A percentile compares a stretch with the other conserved stretches of the same genome.
Evolutionary conservation across 2,797 vertebrate genomes (phyloP).

Genomic region (Mus caroli): DNA sequence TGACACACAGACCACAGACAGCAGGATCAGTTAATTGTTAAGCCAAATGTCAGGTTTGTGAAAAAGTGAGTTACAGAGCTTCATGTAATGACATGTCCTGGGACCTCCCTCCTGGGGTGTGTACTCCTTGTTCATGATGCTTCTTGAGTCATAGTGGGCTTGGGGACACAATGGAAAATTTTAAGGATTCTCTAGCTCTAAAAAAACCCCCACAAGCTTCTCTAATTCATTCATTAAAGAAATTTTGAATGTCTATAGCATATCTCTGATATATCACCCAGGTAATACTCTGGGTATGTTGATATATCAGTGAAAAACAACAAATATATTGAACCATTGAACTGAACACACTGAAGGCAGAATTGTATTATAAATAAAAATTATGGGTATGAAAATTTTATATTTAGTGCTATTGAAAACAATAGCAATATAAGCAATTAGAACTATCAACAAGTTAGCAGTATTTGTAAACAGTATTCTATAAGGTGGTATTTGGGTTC

Average conservation of each 20-base stretch:
- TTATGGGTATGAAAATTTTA: background rate
- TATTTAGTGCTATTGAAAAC: background rate
- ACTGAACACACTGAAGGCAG: background rate
- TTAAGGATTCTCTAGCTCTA: background rate
- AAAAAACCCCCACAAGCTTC: background rate
- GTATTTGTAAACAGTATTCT: background rate
- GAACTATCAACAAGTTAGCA: background rate
- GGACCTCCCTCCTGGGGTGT: background rate
- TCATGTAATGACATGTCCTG: background rate
- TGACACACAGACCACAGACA: background rate
- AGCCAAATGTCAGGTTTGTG: background rate
- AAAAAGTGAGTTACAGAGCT: background rate
- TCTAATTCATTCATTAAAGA: background rate
- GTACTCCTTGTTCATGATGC: background rate
- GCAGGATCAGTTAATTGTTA: constrained; percentile 13
- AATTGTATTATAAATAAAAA: background rate
- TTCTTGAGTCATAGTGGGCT: background rate
- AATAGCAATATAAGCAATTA: background rate
- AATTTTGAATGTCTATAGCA: background rate
- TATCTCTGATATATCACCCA: no score
- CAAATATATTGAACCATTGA: background rate
- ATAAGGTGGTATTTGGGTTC: background rate
- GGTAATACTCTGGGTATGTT: background rate
- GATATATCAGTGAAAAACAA: background rate
- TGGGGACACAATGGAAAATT: background rate